These are phyloP conservation scores for Hoplostethus mediterraneus DNA, from an alignment of 2,797 vertebrate genomes.

Conservation along the genomic window DNA sequence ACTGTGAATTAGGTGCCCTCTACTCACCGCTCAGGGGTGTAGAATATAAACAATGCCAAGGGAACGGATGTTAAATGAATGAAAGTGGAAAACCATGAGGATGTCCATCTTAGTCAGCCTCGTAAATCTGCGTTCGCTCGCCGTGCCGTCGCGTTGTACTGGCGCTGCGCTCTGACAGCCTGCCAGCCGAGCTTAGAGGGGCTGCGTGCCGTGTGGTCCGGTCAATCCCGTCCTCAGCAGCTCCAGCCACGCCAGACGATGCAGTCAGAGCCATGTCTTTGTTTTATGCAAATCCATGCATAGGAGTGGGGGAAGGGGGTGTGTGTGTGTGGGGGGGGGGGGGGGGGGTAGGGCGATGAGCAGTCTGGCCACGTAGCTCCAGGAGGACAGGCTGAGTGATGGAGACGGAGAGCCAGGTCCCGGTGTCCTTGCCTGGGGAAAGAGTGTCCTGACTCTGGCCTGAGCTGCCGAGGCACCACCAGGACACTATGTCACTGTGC, in stretches of 20 bases:
- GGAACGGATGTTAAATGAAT: constrained; percentile 75
- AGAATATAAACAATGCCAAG: constrained; percentile 78
- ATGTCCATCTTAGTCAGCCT: constrained; percentile 75
- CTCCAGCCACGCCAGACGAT: constrained; percentile 45
- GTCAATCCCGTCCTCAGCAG: constrained; percentile 47
- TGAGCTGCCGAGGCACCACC: constrained; percentile 52
- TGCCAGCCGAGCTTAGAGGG: constrained; percentile 61
- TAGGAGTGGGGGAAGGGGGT: constrained; percentile 56
- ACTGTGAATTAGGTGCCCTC: constrained; percentile 81
- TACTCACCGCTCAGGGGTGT: constrained; percentile 64
- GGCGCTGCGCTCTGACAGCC: constrained; percentile 67
- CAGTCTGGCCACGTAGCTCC: constrained; percentile 82
- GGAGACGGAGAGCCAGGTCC: constrained; percentile 79
- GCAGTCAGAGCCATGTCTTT: constrained; percentile 72
- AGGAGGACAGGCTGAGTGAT: constrained; percentile 80
- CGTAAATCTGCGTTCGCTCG: constrained; percentile 73
- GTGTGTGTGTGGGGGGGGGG: too few species aligned
- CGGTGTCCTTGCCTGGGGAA: constrained; percentile 81
- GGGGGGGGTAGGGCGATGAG: constrained; percentile 56
- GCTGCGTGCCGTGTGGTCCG: constrained; percentile 49
- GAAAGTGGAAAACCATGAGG: constrained; percentile 84
- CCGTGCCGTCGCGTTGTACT: constrained; percentile 32
- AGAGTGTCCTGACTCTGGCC: constrained; percentile 74
- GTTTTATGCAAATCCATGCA: constrained; percentile 82
- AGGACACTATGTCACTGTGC: constrained; percentile 49